phyloP scores from a whole-genome alignment of 2,113 vertebrate genomes.

The Myrmophylax atrothorax region DNA sequence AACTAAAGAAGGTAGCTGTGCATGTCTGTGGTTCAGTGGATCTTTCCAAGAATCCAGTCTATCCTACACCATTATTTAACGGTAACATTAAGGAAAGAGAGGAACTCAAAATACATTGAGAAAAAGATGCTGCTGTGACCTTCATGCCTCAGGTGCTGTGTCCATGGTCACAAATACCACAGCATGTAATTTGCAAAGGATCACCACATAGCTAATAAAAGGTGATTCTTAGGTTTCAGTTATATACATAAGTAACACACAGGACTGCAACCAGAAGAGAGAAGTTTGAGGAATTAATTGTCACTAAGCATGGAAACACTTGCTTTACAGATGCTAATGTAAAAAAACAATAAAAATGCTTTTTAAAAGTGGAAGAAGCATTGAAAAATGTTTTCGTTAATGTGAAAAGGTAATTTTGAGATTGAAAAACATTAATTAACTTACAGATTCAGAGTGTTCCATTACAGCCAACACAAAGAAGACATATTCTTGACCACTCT shows the following conservation, averaged over 20 bases:
- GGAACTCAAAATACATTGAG: not conserved
- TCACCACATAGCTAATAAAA: not conserved
- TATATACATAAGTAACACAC: not conserved
- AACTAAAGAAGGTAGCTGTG: constrained; percentile 75
- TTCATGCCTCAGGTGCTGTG: not conserved
- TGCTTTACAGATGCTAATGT: not conserved
- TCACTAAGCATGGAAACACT: not conserved
- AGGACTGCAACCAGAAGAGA: not conserved
- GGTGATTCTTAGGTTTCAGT: not conserved
- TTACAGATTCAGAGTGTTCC: constrained; percentile 95
- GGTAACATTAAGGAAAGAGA: not conserved
- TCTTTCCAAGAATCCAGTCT: not conserved
- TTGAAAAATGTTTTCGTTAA: not conserved
- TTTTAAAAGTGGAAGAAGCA: not conserved
- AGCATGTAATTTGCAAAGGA: not conserved
- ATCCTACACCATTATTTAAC: not conserved
- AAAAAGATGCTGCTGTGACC: not conserved
- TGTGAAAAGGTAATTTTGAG: not conserved
- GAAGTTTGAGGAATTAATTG: not conserved
- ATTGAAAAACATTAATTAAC: constrained; percentile 51
- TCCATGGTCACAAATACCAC: not conserved
- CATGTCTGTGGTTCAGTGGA: constrained; percentile 58
- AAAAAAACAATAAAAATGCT: not conserved
- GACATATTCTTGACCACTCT: constrained; percentile 94
- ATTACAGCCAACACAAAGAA: constrained; percentile 96